These are phyloP conservation scores for Chloebia gouldiae DNA, from an alignment of 2,113 vertebrate species.

Conservation along the genomic window DNA sequence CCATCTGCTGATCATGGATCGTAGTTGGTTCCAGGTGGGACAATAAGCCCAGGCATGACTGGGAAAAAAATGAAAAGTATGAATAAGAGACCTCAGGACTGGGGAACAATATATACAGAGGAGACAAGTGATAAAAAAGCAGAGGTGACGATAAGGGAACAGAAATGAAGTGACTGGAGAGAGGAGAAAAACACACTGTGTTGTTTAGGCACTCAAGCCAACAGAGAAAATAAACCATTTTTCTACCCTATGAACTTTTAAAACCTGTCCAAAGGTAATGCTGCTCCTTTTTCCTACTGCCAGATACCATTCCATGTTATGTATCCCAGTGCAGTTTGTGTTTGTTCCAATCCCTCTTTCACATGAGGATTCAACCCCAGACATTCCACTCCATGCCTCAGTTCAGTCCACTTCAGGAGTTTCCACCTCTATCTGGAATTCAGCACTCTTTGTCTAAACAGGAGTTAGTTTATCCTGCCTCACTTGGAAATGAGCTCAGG, in stretches of 20 bases:
- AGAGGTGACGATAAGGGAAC: background rate
- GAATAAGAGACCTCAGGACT: background rate
- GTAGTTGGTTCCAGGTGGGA: background rate
- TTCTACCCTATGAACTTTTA: background rate
- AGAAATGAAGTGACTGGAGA: background rate
- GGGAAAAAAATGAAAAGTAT: background rate
- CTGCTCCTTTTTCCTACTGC: background rate
- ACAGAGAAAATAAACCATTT: background rate
- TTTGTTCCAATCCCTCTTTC: background rate
- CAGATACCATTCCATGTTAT: fast-evolving
- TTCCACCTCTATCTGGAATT: background rate
- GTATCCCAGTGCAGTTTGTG: background rate
- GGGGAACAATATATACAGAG: background rate
- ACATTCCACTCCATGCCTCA: background rate
- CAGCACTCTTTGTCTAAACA: background rate
- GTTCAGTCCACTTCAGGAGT: background rate
- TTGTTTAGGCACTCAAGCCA: background rate
- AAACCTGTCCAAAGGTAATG: background rate
- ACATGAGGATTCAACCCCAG: background rate
- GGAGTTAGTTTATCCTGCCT: background rate
- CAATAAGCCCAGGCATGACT: background rate
- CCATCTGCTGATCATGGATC: background rate
- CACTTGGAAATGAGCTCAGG: background rate
- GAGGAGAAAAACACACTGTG: background rate
- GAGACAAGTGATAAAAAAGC: background rate